These are phyloP conservation scores for Catharus minimus DNA, from an alignment of 2,113 vertebrate genomes.

Conservation along the genomic window DNA sequence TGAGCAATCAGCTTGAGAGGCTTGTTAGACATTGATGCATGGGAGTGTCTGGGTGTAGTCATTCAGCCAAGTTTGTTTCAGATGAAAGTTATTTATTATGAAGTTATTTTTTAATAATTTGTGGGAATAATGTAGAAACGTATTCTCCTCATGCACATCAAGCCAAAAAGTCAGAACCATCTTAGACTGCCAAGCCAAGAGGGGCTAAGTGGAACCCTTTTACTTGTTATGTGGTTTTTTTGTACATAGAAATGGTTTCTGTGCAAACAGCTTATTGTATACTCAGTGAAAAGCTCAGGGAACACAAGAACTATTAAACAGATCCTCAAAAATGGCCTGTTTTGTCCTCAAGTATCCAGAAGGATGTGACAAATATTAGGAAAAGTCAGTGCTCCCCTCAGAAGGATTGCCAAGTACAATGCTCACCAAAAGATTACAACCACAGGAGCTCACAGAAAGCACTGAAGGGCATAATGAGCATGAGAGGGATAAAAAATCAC, in stretches of 20 bases:
- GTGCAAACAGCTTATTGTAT: not conserved
- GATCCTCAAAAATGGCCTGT: not conserved
- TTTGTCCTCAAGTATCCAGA: not conserved
- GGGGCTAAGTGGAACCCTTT: not conserved
- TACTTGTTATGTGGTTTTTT: not conserved
- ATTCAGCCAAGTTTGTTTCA: not conserved
- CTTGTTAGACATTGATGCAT: not conserved
- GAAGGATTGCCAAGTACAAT: not conserved
- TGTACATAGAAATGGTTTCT: not conserved
- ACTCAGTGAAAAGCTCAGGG: not conserved
- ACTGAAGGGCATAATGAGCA: not conserved
- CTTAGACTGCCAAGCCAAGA: not conserved
- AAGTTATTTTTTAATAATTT: not conserved
- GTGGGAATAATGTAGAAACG: not conserved
- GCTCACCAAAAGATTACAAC: not conserved
- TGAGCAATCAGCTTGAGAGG: not conserved
- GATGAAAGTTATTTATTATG: not conserved
- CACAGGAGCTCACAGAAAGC: not conserved
- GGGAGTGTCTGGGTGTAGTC: not conserved
- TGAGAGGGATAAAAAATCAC: not conserved
- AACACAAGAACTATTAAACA: not conserved
- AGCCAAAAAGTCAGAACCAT: not conserved
- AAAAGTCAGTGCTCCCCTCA: not conserved
- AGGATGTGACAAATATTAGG: not conserved
- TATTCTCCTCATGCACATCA: not conserved